Base-by-base conservation (phyloP, 2,888 invertebrate genomes). In the Incurvaria masculella region DNA sequence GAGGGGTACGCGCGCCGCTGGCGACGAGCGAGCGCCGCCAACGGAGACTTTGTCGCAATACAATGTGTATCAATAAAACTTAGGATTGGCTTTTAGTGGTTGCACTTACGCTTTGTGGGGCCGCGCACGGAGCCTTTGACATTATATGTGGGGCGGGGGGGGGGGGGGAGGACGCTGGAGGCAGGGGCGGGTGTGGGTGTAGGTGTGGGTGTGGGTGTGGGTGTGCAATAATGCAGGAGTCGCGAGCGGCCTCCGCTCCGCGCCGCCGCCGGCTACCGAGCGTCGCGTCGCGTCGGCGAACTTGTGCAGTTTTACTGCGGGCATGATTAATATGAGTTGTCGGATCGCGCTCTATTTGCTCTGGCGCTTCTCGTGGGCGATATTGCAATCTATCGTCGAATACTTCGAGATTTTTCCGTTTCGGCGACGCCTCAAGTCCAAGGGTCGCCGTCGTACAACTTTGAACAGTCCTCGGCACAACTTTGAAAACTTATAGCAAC, bases 61-160 rank as follows among this genome's bases (percentile, higher is more conserved):
- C 76, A 78, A 78, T 78, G 78, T 78, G 78, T 79, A 78, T 78
- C 78, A 78, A 78, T 78, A 79, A 79, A 79, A 79, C 78, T 78
- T 78, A 76, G 78, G 76, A 78, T 79, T 78, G 78, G 78, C 78
- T 79, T 79, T 79, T 79, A 78, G 78, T 76, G 78, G 78, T 76
- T 76, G 78, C 76, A 78, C 79, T 78, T 76, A 78, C 78, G 76
- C 75, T 76, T 76, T 76, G 75, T 75, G 76, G 73, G 69, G 73
- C 76, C 71, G 70, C 73, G 68, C 59, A 74, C 70, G 75, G 73
- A 75, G 75, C 76, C 76, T 76, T 76, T 76, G 78, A 76, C 75
- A 74, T 74, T 73, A 74, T 72, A 74, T 68, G 67, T 68, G 70
- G 65, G 64, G 53, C 33, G 60, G 50, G 56, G 45, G 57, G 42